A percentile compares a stretch with the other conserved stretches of the same genome.
Conservation (phyloP, 2,888 invertebrate genomes). For the Dasysyrphus albostriatus region DNA sequence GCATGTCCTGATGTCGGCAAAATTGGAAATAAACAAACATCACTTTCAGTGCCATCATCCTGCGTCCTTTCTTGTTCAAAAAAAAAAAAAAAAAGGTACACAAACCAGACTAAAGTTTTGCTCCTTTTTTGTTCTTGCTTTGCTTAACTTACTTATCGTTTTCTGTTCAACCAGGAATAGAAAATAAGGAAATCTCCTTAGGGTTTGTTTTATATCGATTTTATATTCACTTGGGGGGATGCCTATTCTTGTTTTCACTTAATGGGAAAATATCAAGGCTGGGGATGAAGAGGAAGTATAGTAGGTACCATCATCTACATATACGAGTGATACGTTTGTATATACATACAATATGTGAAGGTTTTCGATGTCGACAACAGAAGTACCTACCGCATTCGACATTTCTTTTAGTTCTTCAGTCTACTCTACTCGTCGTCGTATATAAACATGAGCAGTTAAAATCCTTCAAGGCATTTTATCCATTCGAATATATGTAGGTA, state of each 20-base stretch:
- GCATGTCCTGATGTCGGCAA: slow-evolving; percentile 4
- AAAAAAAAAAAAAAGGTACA: not conserved
- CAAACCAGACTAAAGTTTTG: not conserved
- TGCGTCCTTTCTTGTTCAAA: not conserved
- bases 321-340: not conserved
- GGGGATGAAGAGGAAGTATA: not conserved
- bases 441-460: slow-evolving; percentile 14
- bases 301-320: slow-evolving; percentile 20
- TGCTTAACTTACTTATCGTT: slow-evolving; percentile 22
- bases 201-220: slow-evolving; percentile 42
- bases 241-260: slow-evolving; percentile 38
- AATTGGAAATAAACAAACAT: slow-evolving; percentile 7
- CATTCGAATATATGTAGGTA: not conserved
- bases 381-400: slow-evolving; percentile 26
- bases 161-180: slow-evolving; percentile 8
- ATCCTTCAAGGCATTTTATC: slow-evolving; percentile 30
- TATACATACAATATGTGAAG: slow-evolving; percentile 1
- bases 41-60: not conserved
- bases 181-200: not conserved
- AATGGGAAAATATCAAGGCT: slow-evolving; percentile 31
- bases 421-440: not conserved
- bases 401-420: slow-evolving; percentile 24
- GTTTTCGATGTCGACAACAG: slow-evolving; percentile 41
- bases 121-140: not conserved
- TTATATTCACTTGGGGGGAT: slow-evolving; percentile 28